These are phyloP conservation scores for Edolisoma coerulescens DNA, from an alignment of 2,113 vertebrate species.

Conservation along the genomic window DNA sequence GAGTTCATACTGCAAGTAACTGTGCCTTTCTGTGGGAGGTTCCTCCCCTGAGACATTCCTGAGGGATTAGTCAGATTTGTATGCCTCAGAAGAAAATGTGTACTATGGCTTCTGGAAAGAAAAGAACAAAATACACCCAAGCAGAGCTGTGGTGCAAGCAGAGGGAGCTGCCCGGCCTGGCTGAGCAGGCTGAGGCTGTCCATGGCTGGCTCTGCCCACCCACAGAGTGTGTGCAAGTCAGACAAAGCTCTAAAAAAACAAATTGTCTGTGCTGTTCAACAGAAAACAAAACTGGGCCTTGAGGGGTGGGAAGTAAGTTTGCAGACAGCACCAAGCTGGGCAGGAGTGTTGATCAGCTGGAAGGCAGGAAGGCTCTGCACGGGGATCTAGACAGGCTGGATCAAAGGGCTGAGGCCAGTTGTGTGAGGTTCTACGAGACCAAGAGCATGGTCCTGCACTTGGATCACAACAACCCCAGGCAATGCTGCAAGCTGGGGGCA, in stretches of 20 bases:
- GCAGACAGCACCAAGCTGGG: background rate
- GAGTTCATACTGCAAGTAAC: background rate
- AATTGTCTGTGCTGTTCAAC: background rate
- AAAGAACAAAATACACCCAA: background rate
- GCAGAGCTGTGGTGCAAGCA: background rate
- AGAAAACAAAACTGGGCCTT: background rate
- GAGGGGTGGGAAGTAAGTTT: background rate
- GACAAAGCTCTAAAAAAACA: background rate
- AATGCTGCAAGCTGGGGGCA: fast-evolving
- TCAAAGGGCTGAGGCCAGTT: background rate
- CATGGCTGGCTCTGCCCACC: background rate
- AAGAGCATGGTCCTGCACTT: background rate
- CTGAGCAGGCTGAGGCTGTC: background rate
- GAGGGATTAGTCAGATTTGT: background rate
- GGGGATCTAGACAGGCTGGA: background rate
- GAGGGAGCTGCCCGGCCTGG: background rate
- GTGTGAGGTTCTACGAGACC: background rate
- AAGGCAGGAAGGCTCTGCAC: background rate
- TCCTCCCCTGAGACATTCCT: background rate
- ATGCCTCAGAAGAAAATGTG: background rate
- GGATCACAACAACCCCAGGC: background rate
- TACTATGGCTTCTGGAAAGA: background rate
- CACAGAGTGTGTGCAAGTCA: background rate
- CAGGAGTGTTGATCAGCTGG: background rate
- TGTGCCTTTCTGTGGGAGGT: background rate